Base-by-base conservation (phyloP, 1,140 invertebrate species). In the Plutomurus gul region DNA sequence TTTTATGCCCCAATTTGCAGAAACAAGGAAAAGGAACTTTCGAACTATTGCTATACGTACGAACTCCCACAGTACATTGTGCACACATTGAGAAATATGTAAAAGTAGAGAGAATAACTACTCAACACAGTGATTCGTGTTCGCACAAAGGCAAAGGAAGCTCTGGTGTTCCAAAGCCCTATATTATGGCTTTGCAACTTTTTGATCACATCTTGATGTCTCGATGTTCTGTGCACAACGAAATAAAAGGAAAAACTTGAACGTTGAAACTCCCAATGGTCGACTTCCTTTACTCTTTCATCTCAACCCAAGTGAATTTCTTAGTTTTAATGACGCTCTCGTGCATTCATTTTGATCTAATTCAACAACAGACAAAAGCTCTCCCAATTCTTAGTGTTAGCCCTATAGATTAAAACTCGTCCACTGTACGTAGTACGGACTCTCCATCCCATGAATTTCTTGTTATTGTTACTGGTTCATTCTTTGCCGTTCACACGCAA, bases 1-100 rank as follows among this genome's bases (percentile, higher is more conserved):
- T 65, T 65, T 65, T 65, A 65, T 65, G 56, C 56, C 25, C 56
- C 56, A 65, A 36, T 65, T 65, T 65, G 56, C 56, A 65, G 56
- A 65, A 27, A 65, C 56, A 65, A 65, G 13, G 30, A 65, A 30
- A n/a, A 65, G 30, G 25, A 33, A 65, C 56, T 65, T 65, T 65
- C 56, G 18, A 51, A 18, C 36, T 25, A 65, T 51, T 22, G 36
- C 30, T 65, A 25, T 33, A 27, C 30, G 18, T 16, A 30, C 13
- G 30, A 13, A 22, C n/a, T n/a, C 16, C 27, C 30, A 30, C 56
- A 65, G 25, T 65, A 30, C n/a, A n/a, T n/a, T n/a, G n/a, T n/a
- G n/a, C n/a, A n/a, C n/a, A n/a, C n/a, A n/a, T n/a, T n/a, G n/a
- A n/a, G n/a, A n/a, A n/a, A n/a, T n/a, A n/a, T n/a, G n/a, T n/a